phyloP scores from a whole-genome alignment of 1,140 invertebrate species.

The Heliconius hermathena region DNA sequence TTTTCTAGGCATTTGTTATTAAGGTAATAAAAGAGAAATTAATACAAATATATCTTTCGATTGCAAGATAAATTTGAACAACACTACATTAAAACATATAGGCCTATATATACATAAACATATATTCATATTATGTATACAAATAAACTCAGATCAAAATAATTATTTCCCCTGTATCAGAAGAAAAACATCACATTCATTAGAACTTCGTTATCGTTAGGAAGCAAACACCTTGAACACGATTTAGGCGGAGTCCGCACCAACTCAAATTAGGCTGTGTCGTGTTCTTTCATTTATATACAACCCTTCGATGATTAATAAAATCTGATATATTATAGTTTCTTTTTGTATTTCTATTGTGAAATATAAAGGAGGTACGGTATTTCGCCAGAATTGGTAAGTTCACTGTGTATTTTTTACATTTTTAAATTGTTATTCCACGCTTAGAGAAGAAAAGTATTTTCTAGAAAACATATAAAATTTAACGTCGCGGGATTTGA shows the following conservation, averaged over 20 bases:
- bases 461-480: no score
- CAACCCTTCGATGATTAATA: constrained; percentile 13
- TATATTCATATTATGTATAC: background rate
- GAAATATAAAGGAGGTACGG: background rate
- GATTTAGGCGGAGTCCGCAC: constrained; percentile 26
- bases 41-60: no score
- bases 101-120: no score
- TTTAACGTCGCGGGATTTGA: no score
- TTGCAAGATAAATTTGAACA: no score
- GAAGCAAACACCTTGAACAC: constrained; percentile 83
- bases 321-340: background rate
- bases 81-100: no score
- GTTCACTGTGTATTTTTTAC: no score
- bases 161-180: constrained; percentile 2
- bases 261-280: constrained; percentile 35
- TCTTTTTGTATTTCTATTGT: background rate
- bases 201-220: background rate
- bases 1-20: background rate
- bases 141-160: constrained; percentile 21
- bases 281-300: constrained; percentile 33
- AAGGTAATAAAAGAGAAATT: no score
- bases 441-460: no score
- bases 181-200: constrained; percentile 6
- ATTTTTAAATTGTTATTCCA: no score
- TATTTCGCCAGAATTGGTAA: background rate